These are phyloP conservation scores for Pilophorus perplexus DNA, from an alignment of 2,888 invertebrate species.

Conservation along the genomic window DNA sequence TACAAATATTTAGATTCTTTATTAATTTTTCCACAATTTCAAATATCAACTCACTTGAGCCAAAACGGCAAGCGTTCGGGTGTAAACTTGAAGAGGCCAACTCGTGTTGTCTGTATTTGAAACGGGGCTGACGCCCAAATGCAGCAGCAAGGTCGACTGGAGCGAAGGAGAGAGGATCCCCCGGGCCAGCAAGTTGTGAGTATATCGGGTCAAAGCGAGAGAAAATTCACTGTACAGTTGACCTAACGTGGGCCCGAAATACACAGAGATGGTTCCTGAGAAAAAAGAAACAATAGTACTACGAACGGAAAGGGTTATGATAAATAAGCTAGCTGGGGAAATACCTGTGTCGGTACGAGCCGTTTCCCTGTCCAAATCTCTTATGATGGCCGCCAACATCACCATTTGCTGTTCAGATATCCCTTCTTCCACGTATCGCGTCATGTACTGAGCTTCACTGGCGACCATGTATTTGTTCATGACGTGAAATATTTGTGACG, in stretches of 20 bases:
- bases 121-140: conserved; percentile 73
- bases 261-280: conserved; percentile 64
- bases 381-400: conserved; percentile 80
- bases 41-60: conserved; percentile 73
- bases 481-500: conserved; percentile 82
- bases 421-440: conserved; percentile 67
- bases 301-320: too few relatives aligned
- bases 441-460: conserved; percentile 65
- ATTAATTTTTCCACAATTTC: too few relatives aligned
- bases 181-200: conserved; percentile 71
- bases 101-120: conserved; percentile 60
- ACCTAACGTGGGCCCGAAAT: conserved; percentile 70
- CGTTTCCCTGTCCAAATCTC: conserved; percentile 87
- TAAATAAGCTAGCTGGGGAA: background rate
- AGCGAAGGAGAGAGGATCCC: conserved; percentile 65
- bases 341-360: conserved; percentile 72
- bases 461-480: conserved; percentile 78
- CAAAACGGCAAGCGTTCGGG: conserved; percentile 74
- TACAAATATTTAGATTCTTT: background rate
- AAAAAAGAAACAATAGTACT: conserved; percentile 8
- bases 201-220: conserved; percentile 72
- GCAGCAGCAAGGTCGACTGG: conserved; percentile 68
- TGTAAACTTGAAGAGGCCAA: conserved; percentile 77
- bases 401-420: conserved; percentile 86
- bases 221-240: conserved; percentile 73